Conservation (phyloP, 2,113 vertebrate species). For the Equus przewalskii region DNA sequence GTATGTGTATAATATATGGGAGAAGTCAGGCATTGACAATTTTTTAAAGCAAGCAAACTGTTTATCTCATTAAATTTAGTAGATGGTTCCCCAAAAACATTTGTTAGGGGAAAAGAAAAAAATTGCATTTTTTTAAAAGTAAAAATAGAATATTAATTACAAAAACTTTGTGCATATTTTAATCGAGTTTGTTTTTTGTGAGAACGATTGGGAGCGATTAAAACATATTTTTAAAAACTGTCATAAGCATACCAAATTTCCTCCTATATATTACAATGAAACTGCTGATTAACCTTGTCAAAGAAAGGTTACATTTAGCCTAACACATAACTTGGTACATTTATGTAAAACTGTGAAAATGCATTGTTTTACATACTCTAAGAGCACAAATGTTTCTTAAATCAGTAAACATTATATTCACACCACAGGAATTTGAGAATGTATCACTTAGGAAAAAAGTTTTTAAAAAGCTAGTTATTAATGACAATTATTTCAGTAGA, state of each 20-base stretch:
- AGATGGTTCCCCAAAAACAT: not conserved
- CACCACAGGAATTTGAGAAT: not conserved
- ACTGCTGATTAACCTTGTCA: not conserved
- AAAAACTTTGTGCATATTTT: not conserved
- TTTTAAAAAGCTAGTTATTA: not conserved
- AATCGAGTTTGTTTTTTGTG: not conserved
- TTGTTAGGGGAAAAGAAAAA: not conserved
- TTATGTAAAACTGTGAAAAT: constrained; percentile 6
- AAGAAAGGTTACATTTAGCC: not conserved
- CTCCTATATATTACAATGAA: not conserved
- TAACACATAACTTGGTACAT: not conserved
- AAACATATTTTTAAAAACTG: not conserved
- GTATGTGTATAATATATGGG: not conserved
- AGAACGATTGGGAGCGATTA: not conserved
- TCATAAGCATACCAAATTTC: not conserved
- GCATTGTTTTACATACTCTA: not conserved
- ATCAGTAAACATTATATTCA: not conserved
- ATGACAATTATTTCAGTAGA: not conserved
- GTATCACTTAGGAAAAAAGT: not conserved
- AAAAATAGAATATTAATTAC: not conserved
- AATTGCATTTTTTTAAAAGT: not conserved
- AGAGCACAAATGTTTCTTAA: not conserved
- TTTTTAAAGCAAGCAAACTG: not conserved
- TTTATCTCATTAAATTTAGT: not conserved
- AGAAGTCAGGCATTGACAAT: not conserved